Conservation (phyloP, 2,888 invertebrate species). For the Cheilosia pagana region DNA sequence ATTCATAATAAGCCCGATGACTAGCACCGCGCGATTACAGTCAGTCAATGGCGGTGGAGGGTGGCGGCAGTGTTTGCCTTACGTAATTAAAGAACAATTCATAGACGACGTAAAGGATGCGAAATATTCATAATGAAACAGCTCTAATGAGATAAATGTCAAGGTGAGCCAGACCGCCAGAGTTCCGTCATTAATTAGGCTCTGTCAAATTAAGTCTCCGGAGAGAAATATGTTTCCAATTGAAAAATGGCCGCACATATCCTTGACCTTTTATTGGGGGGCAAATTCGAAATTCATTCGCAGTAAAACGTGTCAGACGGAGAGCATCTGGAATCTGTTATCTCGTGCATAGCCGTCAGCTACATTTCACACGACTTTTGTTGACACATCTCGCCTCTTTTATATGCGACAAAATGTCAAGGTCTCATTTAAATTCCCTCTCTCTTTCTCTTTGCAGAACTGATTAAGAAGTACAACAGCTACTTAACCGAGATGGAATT, state of each 20-base stretch:
- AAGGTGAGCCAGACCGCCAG: constrained; percentile 31
- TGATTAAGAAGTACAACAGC: constrained; percentile 92
- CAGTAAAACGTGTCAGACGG: not conserved
- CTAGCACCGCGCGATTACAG: constrained; percentile 44
- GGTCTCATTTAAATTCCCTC: constrained; percentile 15
- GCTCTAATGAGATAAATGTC: constrained; percentile 43
- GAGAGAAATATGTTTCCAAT: not conserved
- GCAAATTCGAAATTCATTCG: constrained; percentile 36
- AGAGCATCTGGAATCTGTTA: constrained; percentile 12
- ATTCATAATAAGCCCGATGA: constrained; percentile 59
- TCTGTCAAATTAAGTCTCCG: constrained; percentile 13
- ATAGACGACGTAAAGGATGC: constrained; percentile 32
- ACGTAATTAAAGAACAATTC: constrained; percentile 65
- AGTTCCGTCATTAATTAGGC: constrained; percentile 52
- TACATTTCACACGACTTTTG: constrained; percentile 3
- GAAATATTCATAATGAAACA: constrained; percentile 15
- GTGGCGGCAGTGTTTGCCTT: constrained; percentile 27
- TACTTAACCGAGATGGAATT: constrained; percentile 95
- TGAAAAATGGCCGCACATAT: not conserved
- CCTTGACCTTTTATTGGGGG: constrained; percentile 50
- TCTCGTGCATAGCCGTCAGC: constrained; percentile 9
- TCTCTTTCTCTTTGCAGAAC: constrained; percentile 87
- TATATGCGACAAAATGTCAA: constrained; percentile 21
- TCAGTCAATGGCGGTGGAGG: not conserved
- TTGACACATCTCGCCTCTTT: constrained; percentile 23